Conservation (phyloP, 1,140 invertebrate genomes). For the Bicyclus anynana region DNA sequence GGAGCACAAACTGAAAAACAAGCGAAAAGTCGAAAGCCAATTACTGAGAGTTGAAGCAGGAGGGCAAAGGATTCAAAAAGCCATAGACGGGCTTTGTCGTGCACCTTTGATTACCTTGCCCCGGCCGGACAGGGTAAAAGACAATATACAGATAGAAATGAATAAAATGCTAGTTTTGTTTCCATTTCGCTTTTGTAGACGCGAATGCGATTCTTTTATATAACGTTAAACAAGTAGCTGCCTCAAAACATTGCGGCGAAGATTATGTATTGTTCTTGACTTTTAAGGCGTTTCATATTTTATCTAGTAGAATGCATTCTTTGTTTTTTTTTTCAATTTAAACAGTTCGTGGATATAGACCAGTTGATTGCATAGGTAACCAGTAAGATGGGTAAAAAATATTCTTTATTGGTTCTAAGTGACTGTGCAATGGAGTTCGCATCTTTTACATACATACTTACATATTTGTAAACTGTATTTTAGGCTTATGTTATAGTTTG, state of each 20-base stretch:
- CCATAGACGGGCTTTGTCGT: conserved; percentile 53
- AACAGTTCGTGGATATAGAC: too few relatives aligned
- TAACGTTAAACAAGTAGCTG: conserved; percentile 24
- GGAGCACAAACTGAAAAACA: conserved; percentile 27
- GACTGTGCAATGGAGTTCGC: too few relatives aligned
- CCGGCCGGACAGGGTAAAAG: conserved; percentile 41
- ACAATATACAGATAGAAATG: conserved; percentile 52
- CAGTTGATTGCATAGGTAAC: too few relatives aligned
- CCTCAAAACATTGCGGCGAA: conserved; percentile 19
- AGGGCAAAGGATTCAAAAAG: conserved; percentile 53
- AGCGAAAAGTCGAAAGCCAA: conserved; percentile 58
- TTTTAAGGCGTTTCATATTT: conserved; percentile 8
- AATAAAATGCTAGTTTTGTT: conserved; percentile 49
- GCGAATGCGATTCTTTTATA: conserved; percentile 33
- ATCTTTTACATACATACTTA: too few relatives aligned
- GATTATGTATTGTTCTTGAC: conserved; percentile 27
- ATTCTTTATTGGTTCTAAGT: too few relatives aligned
- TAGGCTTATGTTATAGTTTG: too few relatives aligned
- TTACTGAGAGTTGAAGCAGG: conserved; percentile 58
- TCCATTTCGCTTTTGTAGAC: conserved; percentile 38
- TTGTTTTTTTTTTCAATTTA: too few relatives aligned
- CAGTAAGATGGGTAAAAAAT: too few relatives aligned
- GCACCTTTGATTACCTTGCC: conserved; percentile 58
- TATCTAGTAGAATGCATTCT: not conserved
- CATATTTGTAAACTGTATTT: too few relatives aligned